Conservation (phyloP, 2,888 invertebrate species). For the Alloscopus bannaensis region DNA sequence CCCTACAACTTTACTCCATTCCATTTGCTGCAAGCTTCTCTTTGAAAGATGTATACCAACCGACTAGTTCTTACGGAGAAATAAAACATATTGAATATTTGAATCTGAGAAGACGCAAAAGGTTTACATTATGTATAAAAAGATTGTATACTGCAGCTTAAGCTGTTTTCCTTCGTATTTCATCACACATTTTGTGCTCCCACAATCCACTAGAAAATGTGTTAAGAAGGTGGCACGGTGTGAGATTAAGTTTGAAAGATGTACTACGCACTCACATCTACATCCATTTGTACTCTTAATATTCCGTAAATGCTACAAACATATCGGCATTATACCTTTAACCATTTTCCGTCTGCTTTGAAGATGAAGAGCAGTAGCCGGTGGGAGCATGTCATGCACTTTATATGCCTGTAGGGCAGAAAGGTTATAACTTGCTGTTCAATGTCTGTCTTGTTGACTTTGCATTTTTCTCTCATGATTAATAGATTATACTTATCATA, state of each 20-base stretch:
- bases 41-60: neutral
- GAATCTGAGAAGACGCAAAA: neutral
- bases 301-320: slow-evolving; percentile 6
- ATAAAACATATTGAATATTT: slow-evolving; percentile 3
- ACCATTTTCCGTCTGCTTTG: no score
- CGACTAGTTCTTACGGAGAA: neutral
- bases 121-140: slow-evolving; percentile 33
- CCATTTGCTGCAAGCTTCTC: neutral
- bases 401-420: slow-evolving; percentile 22
- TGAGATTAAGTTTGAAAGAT: no score
- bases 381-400: slow-evolving; percentile 23
- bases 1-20: neutral
- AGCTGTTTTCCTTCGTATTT: slow-evolving; percentile 30
- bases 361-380: slow-evolving; percentile 8
- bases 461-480: no score
- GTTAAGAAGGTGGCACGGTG: no score
- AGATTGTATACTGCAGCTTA: slow-evolving; percentile 28
- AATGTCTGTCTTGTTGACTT: slow-evolving; percentile 31
- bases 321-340: no score
- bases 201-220: neutral
- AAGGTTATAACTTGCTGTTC: slow-evolving; percentile 37
- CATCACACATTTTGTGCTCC: no score
- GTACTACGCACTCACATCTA: slow-evolving; percentile 13
- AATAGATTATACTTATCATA: no score
- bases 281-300: neutral